Conservation (phyloP, 2,113 vertebrate genomes). For the Menidia beryllina region DNA sequence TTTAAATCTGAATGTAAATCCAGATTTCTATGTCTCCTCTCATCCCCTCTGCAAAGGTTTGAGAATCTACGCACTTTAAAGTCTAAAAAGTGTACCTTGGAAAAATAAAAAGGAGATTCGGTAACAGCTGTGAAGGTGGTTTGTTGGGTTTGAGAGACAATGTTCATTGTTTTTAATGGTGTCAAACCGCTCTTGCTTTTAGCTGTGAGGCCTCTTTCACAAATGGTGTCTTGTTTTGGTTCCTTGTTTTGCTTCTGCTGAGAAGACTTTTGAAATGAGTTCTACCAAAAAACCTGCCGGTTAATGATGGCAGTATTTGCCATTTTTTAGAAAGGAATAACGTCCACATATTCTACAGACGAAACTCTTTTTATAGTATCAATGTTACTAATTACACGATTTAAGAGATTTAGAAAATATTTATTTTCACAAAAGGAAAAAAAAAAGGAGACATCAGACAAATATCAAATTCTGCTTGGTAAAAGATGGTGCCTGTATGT, state of each 20-base stretch:
- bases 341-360: no score
- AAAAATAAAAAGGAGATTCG: constrained; percentile 36
- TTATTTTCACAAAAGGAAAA: constrained; percentile 71
- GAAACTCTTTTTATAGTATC: no score
- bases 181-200: neutral
- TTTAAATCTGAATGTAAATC: constrained; percentile 70
- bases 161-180: neutral
- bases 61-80: constrained; percentile 77
- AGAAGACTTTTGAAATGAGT: constrained; percentile 17
- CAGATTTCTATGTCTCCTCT: constrained; percentile 30
- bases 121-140: constrained; percentile 4
- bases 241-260: constrained; percentile 59
- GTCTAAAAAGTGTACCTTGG: constrained; percentile 75
- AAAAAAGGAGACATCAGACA: constrained; percentile 10
- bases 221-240: constrained; percentile 27
- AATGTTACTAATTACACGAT: constrained; percentile 1
- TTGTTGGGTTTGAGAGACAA: neutral
- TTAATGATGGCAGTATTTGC: neutral
- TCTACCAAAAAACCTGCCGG: neutral
- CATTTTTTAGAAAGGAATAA: neutral
- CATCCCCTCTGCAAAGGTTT: constrained; percentile 27
- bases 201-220: constrained; percentile 31
- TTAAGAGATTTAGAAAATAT: constrained; percentile 70
- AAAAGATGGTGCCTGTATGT: constrained; percentile 43
- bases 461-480: constrained; percentile 46